Percentiles rank a stretch among this genome's conserved stretches.
These are phyloP conservation scores for Ophonus ardosiacus DNA, from an alignment of 2,888 invertebrate genomes.

Conservation along the genomic window DNA sequence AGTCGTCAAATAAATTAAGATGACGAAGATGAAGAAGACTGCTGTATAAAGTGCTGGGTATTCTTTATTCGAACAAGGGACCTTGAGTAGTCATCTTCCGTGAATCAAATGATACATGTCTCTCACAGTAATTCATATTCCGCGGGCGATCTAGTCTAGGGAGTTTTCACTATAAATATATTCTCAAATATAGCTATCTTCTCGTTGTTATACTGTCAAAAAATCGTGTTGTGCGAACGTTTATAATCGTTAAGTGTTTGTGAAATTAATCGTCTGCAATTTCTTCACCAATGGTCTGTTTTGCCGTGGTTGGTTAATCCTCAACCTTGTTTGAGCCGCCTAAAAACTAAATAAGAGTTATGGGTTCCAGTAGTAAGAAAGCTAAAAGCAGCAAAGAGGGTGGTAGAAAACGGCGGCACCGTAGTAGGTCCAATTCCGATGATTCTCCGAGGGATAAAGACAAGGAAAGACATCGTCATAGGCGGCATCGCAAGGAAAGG, in stretches of 20 bases:
- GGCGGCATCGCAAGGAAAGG: slow-evolving; percentile 75
- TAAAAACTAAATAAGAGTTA: slow-evolving; percentile 70
- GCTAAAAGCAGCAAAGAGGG: slow-evolving; percentile 81
- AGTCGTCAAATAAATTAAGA: too few species aligned
- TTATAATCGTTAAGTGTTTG: background rate
- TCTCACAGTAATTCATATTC: too few species aligned
- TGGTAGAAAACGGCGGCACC: slow-evolving; percentile 83
- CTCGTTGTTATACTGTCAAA: slow-evolving; percentile 27
- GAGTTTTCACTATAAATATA: background rate
- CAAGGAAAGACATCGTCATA: slow-evolving; percentile 78
- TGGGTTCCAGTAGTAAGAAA: slow-evolving; percentile 86
- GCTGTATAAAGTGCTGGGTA: too few species aligned
- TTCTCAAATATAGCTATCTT: background rate
- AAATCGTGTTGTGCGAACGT: slow-evolving; percentile 20
- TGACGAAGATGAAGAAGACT: too few species aligned
- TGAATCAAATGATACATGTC: too few species aligned
- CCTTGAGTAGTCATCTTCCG: too few species aligned
- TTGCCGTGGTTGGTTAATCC: slow-evolving; percentile 51
- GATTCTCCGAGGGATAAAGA: slow-evolving; percentile 75
- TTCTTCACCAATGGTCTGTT: slow-evolving; percentile 49
- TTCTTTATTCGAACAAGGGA: too few species aligned
- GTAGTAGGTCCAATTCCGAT: slow-evolving; percentile 79
- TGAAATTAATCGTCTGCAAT: background rate
- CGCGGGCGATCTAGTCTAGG: too few species aligned
- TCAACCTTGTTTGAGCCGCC: slow-evolving; percentile 14